These are phyloP conservation scores for Anhinga rufa DNA, from an alignment of 2,113 vertebrate species.

Conservation along the genomic window DNA sequence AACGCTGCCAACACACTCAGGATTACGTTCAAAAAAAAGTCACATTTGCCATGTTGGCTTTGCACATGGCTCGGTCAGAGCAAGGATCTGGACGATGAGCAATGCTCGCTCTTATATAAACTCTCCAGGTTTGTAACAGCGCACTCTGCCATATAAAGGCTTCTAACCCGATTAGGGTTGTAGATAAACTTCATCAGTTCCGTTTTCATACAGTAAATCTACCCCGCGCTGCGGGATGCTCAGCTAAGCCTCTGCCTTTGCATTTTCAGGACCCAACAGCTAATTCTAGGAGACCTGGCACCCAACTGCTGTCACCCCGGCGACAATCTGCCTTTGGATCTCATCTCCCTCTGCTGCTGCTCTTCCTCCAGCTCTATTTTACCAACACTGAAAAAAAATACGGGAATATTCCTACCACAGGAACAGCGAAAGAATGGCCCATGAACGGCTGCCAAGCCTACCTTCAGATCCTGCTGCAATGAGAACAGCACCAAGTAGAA, in stretches of 20 bases:
- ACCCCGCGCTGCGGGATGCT: rapidly evolving
- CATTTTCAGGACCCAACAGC: rapidly evolving
- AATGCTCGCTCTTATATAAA: not conserved
- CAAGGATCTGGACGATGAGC: rapidly evolving
- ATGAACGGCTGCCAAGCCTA: not conserved
- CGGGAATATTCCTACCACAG: not conserved
- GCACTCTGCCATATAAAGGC: not conserved
- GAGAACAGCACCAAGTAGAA: not conserved
- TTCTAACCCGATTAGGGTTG: not conserved
- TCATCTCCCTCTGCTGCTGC: not conserved
- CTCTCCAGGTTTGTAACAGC: not conserved
- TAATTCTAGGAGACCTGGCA: not conserved
- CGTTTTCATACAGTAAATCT: no score
- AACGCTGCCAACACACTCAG: not conserved
- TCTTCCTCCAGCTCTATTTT: not conserved
- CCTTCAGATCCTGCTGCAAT: not conserved
- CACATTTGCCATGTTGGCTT: not conserved
- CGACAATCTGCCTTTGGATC: not conserved
- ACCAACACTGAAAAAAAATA: not conserved
- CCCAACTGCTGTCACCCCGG: not conserved
- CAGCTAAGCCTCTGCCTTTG: not conserved
- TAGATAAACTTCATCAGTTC: not conserved
- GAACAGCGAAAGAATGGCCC: rapidly evolving
- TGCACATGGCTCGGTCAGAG: not conserved
- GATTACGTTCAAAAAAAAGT: no score